Base-by-base conservation (phyloP, 2,888 invertebrate genomes). In the Drosophila flavopinicola region DNA sequence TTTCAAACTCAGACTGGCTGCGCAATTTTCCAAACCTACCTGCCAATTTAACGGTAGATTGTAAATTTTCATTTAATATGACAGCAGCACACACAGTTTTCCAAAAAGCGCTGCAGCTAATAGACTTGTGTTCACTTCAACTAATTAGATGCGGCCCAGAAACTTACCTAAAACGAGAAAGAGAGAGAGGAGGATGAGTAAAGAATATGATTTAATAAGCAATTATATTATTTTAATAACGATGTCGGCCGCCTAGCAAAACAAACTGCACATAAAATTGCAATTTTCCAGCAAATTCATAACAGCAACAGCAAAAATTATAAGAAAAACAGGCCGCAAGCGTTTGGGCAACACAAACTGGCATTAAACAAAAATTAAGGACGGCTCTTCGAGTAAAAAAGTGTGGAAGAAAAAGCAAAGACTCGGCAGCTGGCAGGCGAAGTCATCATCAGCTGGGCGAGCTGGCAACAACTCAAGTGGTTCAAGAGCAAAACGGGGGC, bases 211-310 rank as follows among this genome's bases (percentile, higher is more conserved):
- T 80, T 80, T 80, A 84, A 80, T 80, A 80, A 80, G 80, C 84
- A 80, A 80, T 80, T 80, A 84, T 78, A 80, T 84, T 80, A 75
- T 80, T 80, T 80, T 79, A 80, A 80, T 80, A 79, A 75, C 71
- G 38, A 25, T 54, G 39, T 41, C 59, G 57, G 52, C 52, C 56
- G 29, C 27, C 7, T 6, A n/a, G 59, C 52, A 4, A 63, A 65
- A 74, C 72, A 78, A 85, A 82, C 72, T 85, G 77, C 78, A 82
- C 79, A 83, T 82, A 78, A 85, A 83, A 83, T 83, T 85, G 83
- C 83, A 83, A 83, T 83, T 85, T 85, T 82, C 82, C 76, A 77
- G 85, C 78, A 85, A 82, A 82, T 80, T 80, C 72, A 75, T 78
- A 80, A 79, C 53, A 79, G 38, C 13, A 41, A 38, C 37, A 74